Evolutionary conservation across 2,888 invertebrate species (phyloP), one percentile per base, ranked within the genome.

Genomic region (Drosophila phalerata): DNA sequence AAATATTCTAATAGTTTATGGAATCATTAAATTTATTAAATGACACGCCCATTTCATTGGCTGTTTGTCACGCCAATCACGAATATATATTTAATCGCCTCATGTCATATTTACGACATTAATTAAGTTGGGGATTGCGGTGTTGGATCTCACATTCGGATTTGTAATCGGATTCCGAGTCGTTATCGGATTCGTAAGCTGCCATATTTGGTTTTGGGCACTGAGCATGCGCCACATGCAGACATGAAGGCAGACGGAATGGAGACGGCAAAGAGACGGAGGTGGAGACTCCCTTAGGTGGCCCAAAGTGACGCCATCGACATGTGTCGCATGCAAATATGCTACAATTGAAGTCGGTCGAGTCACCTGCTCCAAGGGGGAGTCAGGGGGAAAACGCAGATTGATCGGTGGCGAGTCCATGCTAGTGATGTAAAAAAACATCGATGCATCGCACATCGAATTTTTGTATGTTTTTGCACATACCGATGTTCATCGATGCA

Each of bases 191-290:
- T 40, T 17, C 8, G 6, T 4, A 51, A 43, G 32, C 19, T 8
- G 43, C 38, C 57, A 47, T 63, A 51, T 62, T 55, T 43, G 37
- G 60, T 11, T 38, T 15, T 11, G 30, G 70, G 53, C 66, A 70
- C 70, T 70, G 66, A 53, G 66, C 74, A 74, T 49, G 74, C 70
- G 66, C 70, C 62, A n/a, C 37, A 9, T 43, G 32, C 17, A 52
- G 25, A 38, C 5, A 1, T 9, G n/a, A 34, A 8, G 4, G 1
- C 28, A 51, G 37, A n/a, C 22, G 34, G 15, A 25, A n/a, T 8
- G 37, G 34, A 34, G 34, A 5, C 13, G 37, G n/a, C n/a, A n/a
- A n/a, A n/a, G n/a, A n/a, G n/a, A 13, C 1, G 34, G 13, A 34
- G 5, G 5, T 6, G n/a, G n/a, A n/a, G 37, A 2, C 28, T 43